phyloP scores from a whole-genome alignment of 2,113 vertebrate genomes.

The Bubo scandiacus region DNA sequence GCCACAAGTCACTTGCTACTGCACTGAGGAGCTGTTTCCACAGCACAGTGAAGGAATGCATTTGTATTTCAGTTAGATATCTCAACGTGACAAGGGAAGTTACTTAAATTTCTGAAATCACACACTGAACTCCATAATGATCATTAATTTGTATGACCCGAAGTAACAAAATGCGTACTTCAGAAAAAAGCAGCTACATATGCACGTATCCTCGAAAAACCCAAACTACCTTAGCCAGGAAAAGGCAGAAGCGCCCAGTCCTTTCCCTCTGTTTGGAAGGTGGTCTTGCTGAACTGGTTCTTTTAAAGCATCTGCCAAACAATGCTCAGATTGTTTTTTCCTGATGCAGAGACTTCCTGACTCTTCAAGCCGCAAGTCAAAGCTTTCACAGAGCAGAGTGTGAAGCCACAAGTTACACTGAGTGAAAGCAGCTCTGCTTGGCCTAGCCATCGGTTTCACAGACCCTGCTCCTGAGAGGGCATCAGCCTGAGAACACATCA shows the following conservation, averaged over 20 bases:
- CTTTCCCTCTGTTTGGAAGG: not conserved
- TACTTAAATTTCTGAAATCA: not conserved
- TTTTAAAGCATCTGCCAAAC: not conserved
- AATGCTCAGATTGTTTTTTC: not conserved
- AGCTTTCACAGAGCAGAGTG: not conserved
- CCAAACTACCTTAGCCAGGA: not conserved
- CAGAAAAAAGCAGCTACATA: not conserved
- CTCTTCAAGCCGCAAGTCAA: not conserved
- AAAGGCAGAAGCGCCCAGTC: not conserved
- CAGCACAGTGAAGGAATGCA: accelerated
- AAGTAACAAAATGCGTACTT: accelerated
- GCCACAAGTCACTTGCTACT: not conserved
- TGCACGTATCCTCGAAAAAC: not conserved
- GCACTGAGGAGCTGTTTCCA: not conserved
- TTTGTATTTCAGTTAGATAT: accelerated
- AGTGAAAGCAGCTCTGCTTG: not conserved
- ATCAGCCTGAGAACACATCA: accelerated
- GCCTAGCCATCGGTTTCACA: not conserved
- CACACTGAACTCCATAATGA: accelerated
- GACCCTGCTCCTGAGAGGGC: not conserved
- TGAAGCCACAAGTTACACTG: slow-evolving; percentile 4
- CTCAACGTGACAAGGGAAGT: not conserved
- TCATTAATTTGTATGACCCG: accelerated
- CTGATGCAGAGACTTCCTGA: not conserved
- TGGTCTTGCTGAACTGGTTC: accelerated